phyloP scores from a whole-genome alignment of 2,797 vertebrate species.

The Lutjanus argentimaculatus region DNA sequence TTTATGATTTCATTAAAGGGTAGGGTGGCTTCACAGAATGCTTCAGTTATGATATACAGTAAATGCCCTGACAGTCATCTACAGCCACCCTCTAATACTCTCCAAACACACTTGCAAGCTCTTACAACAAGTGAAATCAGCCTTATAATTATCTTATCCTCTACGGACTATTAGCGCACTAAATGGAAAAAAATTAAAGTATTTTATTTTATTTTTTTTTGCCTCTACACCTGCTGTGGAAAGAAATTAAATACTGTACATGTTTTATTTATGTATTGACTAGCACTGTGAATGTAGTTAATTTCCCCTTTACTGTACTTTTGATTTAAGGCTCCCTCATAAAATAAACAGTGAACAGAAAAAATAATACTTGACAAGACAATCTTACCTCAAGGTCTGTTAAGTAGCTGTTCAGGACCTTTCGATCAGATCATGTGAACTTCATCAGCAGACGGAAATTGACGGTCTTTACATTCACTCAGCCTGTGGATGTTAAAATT shows the following conservation, averaged over 20 bases:
- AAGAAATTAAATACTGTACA: not conserved
- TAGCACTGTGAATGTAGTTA: not conserved
- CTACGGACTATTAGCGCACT: not conserved
- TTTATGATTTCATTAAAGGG: conserved; percentile 71
- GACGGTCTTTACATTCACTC: no score
- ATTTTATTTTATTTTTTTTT: not conserved
- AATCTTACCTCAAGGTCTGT: conserved; percentile 12
- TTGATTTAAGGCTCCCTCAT: not conserved
- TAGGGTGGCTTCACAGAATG: conserved; percentile 41
- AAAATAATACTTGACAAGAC: not conserved
- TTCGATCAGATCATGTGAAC: not conserved
- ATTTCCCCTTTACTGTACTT: not conserved
- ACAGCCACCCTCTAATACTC: conserved; percentile 18
- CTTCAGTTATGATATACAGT: conserved; percentile 36
- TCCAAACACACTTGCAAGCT: not conserved
- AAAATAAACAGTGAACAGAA: not conserved
- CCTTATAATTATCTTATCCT: conserved; percentile 13
- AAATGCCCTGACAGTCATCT: conserved; percentile 22
- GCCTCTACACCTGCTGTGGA: conserved; percentile 2
- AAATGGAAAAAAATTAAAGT: not conserved
- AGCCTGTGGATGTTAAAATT: not conserved
- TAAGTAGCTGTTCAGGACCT: not conserved
- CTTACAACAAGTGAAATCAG: conserved; percentile 18
- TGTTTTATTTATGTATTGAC: not conserved
- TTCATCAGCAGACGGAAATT: not conserved